Conservation (phyloP, 1,140 invertebrate species). For the Tenebrio molitor region DNA sequence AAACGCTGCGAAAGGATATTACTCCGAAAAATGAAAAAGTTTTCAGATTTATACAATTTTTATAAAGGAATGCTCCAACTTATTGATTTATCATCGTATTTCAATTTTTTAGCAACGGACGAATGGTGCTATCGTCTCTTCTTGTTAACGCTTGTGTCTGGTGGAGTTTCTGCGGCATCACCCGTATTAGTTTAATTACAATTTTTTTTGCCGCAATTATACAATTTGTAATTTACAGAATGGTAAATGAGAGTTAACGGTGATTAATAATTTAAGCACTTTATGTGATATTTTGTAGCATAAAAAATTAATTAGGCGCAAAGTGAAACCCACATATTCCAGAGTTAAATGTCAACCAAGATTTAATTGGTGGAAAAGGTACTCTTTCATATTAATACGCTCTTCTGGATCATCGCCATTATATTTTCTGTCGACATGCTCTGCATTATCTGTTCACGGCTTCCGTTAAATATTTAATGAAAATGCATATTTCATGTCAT, state of each 20-base stretch:
- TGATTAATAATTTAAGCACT: not conserved
- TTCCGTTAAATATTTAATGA: not conserved
- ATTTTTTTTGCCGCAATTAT: too few species aligned
- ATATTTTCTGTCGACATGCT: too few species aligned
- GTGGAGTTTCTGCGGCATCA: too few species aligned
- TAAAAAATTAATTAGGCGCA: not conserved
- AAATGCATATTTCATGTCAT: not conserved
- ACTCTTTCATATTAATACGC: not conserved
- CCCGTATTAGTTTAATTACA: too few species aligned
- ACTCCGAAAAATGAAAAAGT: conserved; percentile 24
- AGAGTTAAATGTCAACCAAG: conserved; percentile 1
- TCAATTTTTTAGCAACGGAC: conserved; percentile 22
- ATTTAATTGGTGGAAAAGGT: not conserved
- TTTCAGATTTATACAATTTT: conserved; percentile 25
- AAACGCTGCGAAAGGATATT: too few species aligned
- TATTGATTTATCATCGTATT: conserved; percentile 24
- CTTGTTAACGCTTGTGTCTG: too few species aligned
- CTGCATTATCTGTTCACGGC: not conserved
- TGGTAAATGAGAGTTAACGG: too few species aligned
- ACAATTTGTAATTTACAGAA: too few species aligned
- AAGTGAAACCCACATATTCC: not conserved
- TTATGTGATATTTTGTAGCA: not conserved
- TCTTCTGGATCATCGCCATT: too few species aligned
- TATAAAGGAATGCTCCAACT: conserved; percentile 20
- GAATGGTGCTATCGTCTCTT: too few species aligned